Evolutionary conservation across 2,113 vertebrate species (phyloP).

Genomic region (Amphiprion percula): DNA sequence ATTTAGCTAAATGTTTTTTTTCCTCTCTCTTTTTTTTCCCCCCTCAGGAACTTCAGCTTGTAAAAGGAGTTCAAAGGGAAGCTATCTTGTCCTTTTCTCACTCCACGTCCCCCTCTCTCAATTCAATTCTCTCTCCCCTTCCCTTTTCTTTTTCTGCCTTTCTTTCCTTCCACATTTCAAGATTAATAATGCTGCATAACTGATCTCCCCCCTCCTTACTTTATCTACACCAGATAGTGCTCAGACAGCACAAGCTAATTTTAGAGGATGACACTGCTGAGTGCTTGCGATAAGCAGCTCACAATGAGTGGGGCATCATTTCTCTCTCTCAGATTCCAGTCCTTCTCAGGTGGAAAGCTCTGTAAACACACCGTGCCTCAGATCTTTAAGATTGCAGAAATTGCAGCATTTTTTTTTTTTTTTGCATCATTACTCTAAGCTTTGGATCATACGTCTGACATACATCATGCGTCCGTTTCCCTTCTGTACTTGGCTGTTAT

Average conservation of each 20-base stretch:
- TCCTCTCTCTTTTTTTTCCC: constrained; percentile 3
- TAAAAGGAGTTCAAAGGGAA: constrained; percentile 59
- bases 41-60: constrained; percentile 39
- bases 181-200: constrained; percentile 79
- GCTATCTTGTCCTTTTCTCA: constrained; percentile 56
- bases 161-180: constrained; percentile 59
- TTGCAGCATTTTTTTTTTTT: constrained; percentile 49
- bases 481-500: not conserved
- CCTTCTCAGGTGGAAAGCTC: constrained; percentile 72
- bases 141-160: constrained; percentile 19
- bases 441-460: constrained; percentile 18
- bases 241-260: constrained; percentile 82
- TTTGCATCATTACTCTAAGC: constrained; percentile 52
- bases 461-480: not conserved
- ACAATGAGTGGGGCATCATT: constrained; percentile 73
- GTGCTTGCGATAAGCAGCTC: constrained; percentile 76
- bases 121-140: constrained; percentile 30
- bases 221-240: constrained; percentile 77
- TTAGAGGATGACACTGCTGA: constrained; percentile 80
- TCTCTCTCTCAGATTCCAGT: constrained; percentile 63
- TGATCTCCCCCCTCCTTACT: constrained; percentile 63
- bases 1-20: constrained; percentile 57
- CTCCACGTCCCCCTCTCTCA: constrained; percentile 2
- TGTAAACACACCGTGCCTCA: constrained; percentile 65
- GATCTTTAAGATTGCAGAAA: constrained; percentile 66